Conservation (phyloP, 2,888 invertebrate genomes). For the Phyllotreta striolata region DNA sequence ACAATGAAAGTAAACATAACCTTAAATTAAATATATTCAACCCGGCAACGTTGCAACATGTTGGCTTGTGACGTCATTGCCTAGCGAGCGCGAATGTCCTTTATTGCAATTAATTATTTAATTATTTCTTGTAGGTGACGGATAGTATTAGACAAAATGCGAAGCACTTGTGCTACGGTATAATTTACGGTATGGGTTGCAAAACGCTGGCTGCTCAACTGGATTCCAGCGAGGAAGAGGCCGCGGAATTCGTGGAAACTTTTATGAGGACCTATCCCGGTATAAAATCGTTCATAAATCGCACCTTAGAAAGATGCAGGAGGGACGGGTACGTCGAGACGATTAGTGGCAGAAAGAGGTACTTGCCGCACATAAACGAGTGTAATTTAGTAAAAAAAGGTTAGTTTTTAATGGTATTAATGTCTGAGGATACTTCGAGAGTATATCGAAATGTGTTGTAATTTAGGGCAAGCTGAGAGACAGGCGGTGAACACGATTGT, state of each 20-base stretch:
- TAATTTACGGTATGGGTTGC: constrained; percentile 96
- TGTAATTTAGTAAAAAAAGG: constrained; percentile 67
- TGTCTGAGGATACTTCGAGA: neutral
- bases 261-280: constrained; percentile 82
- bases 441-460: neutral
- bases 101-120: neutral
- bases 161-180: constrained; percentile 94
- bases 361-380: constrained; percentile 78
- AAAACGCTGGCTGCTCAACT: constrained; percentile 82
- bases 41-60: no score
- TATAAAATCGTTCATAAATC: constrained; percentile 70
- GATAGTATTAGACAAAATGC: constrained; percentile 83
- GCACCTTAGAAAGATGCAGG: constrained; percentile 68
- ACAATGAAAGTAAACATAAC: no score
- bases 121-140: constrained; percentile 66
- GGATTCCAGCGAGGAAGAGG: constrained; percentile 80
- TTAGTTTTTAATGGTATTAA: constrained; percentile 51
- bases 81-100: no score
- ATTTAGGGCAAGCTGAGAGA: constrained; percentile 83
- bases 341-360: constrained; percentile 78
- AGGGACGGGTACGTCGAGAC: constrained; percentile 84
- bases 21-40: no score
- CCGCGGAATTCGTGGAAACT: constrained; percentile 77
- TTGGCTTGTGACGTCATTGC: no score
- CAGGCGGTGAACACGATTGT: constrained; percentile 96